Percentiles rank a stretch among this genome's conserved stretches.
Conservation (phyloP, 2,113 vertebrate genomes). For the Callocephalon fimbriatum region DNA sequence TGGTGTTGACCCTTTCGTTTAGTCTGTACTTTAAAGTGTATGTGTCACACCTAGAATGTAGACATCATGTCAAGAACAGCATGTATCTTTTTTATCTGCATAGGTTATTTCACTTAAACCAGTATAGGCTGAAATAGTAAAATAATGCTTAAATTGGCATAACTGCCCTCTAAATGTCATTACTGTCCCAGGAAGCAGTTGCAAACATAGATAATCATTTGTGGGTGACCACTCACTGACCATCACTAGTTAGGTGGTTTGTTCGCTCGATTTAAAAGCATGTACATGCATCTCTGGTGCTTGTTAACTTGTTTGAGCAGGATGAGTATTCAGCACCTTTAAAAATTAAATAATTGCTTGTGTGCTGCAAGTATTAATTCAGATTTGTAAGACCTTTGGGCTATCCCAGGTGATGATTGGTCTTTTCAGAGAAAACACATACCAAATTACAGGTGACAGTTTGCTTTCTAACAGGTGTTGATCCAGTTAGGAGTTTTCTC, state of each 20-base stretch:
- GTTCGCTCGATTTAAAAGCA: neutral
- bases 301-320: neutral
- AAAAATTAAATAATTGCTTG: neutral
- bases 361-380: neutral
- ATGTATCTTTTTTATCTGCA: neutral
- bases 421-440: neutral
- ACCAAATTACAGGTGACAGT: neutral
- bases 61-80: neutral
- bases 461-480: neutral
- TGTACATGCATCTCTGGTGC: accelerated
- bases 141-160: neutral
- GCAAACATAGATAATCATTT: neutral
- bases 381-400: neutral
- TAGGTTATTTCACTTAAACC: neutral
- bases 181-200: neutral
- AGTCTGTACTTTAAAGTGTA: neutral
- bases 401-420: neutral
- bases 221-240: neutral
- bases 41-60: neutral
- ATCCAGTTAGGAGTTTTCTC: neutral
- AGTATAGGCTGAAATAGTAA: neutral
- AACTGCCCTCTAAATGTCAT: neutral
- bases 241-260: neutral
- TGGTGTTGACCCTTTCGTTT: neutral
- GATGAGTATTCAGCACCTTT: neutral